Evolutionary conservation across 2,888 invertebrate genomes (phyloP).

Genomic region (Drosophila neoperkinsi): DNA sequence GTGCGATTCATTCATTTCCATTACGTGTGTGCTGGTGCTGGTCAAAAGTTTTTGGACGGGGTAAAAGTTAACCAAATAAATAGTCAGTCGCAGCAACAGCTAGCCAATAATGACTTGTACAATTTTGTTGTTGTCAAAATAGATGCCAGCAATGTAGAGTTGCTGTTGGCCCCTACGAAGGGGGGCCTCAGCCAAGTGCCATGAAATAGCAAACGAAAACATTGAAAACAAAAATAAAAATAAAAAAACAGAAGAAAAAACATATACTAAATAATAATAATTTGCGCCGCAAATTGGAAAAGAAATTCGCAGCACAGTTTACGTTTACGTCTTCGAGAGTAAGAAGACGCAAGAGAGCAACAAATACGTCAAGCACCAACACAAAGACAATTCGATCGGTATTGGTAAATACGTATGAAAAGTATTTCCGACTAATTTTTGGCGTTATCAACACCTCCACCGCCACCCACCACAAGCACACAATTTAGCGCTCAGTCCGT

Average conservation of each 20-base stretch:
- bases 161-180: slow-evolving; percentile 66
- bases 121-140: slow-evolving; percentile 50
- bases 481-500: slow-evolving; percentile 41
- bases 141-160: slow-evolving; percentile 68
- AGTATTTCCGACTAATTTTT: slow-evolving; percentile 50
- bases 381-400: slow-evolving; percentile 40
- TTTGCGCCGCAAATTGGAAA: slow-evolving; percentile 63
- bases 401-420: slow-evolving; percentile 47
- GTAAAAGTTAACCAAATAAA: slow-evolving; percentile 47
- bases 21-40: slow-evolving; percentile 66
- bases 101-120: slow-evolving; percentile 53
- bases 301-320: slow-evolving; percentile 40
- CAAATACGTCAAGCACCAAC: slow-evolving; percentile 60
- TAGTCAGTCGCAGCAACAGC: slow-evolving; percentile 40
- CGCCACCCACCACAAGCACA: slow-evolving; percentile 46
- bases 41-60: slow-evolving; percentile 48
- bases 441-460: slow-evolving; percentile 59
- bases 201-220: slow-evolving; percentile 38
- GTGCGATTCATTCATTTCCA: slow-evolving; percentile 73
- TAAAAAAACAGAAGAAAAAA: slow-evolving; percentile 9
- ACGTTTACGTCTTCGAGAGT: slow-evolving; percentile 35
- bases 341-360: slow-evolving; percentile 52
- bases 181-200: slow-evolving; percentile 67
- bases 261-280: slow-evolving; percentile 46
- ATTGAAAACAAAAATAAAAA: slow-evolving; percentile 17